phyloP scores from a whole-genome alignment of 2,113 vertebrate genomes.

The Cochlearius cochlearius region DNA sequence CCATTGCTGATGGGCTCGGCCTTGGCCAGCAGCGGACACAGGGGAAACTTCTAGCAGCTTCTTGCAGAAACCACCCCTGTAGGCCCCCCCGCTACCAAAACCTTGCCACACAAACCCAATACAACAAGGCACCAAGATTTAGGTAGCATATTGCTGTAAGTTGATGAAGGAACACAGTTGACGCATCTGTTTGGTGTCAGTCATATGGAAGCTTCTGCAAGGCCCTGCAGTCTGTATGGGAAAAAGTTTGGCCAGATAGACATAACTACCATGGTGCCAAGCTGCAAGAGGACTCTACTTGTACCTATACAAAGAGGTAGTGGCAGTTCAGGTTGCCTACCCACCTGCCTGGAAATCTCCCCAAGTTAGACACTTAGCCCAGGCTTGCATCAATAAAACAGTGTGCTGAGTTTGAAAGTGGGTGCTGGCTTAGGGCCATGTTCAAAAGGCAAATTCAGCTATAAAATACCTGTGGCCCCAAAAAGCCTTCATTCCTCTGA shows the following conservation, averaged over 20 bases:
- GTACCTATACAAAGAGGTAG: not conserved
- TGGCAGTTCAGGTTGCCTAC: not conserved
- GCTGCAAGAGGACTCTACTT: not conserved
- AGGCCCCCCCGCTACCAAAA: too few relatives aligned
- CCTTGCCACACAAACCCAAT: too few relatives aligned
- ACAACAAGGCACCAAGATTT: not conserved
- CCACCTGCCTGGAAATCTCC: not conserved
- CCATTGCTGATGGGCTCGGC: too few relatives aligned
- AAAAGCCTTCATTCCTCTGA: not conserved
- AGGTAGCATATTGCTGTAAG: not conserved
- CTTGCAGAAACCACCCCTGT: too few relatives aligned
- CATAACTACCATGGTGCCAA: rapidly evolving
- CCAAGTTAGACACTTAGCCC: not conserved
- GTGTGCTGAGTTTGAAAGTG: not conserved
- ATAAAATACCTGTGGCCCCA: not conserved
- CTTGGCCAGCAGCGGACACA: too few relatives aligned
- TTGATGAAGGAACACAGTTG: not conserved
- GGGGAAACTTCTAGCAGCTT: too few relatives aligned
- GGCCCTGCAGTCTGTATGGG: rapidly evolving
- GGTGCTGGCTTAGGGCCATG: not conserved
- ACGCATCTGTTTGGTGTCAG: not conserved
- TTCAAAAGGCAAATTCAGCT: not conserved
- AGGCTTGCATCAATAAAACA: not conserved
- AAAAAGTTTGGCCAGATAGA: not conserved
- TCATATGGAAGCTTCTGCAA: not conserved